Conservation (phyloP, 2,797 vertebrate genomes). For the Paramormyrops hopkinsi region DNA sequence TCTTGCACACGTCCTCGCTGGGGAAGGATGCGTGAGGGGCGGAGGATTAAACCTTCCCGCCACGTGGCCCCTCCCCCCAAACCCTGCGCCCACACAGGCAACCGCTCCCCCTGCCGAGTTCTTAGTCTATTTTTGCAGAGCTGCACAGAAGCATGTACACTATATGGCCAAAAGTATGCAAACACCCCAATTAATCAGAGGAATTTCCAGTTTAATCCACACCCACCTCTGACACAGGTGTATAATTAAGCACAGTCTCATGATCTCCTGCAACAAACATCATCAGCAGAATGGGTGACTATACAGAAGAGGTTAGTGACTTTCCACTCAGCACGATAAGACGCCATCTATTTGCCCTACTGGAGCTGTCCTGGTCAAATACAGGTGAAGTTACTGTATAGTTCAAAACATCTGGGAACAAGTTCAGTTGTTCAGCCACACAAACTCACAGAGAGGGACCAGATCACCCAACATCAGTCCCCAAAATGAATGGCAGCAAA, state of each 20-base stretch:
- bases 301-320: not conserved
- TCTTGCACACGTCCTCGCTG: conserved; percentile 95
- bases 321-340: not conserved
- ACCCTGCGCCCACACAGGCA: not conserved
- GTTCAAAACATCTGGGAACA: not conserved
- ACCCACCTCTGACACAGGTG: not conserved
- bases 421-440: not conserved
- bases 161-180: not conserved
- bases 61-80: not conserved
- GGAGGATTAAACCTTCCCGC: not conserved
- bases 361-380: not conserved
- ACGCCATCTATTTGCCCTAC: not conserved
- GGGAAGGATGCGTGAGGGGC: not conserved
- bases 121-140: not conserved
- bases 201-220: not conserved
- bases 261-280: not conserved
- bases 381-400: not conserved
- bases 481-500: not conserved
- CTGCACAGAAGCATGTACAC: not conserved
- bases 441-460: not conserved
- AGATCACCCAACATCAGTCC: not conserved
- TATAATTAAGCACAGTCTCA: not conserved
- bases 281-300: not conserved
- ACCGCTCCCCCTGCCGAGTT: not conserved
- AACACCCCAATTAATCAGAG: not conserved